These are phyloP conservation scores for Idris sp. DNA, from an alignment of 1,140 invertebrate species.

Conservation along the genomic window DNA sequence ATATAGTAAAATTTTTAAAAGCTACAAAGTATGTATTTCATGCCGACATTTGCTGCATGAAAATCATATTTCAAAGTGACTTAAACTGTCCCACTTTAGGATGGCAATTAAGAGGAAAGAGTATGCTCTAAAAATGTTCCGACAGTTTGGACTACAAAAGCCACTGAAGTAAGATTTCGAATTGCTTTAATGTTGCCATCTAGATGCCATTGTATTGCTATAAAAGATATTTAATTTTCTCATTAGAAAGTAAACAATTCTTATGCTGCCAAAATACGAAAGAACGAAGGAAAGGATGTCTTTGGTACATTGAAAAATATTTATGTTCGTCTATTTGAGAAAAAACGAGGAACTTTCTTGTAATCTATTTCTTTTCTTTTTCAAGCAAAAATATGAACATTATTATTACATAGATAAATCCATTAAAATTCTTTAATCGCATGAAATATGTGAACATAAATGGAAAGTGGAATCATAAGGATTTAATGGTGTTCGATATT, in stretches of 20 bases:
- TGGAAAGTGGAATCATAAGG: no score
- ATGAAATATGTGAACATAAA: no score
- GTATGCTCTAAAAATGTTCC: constrained; percentile 53
- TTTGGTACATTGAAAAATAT: not conserved
- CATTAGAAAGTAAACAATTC: constrained; percentile 16
- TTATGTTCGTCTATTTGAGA: not conserved
- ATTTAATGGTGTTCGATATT: no score
- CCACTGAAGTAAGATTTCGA: constrained; percentile 53
- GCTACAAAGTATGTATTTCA: constrained; percentile 31
- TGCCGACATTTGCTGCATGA: constrained; percentile 47
- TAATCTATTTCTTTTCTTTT: no score
- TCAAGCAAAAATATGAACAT: no score
- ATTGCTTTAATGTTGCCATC: constrained; percentile 43
- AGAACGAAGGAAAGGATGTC: no score
- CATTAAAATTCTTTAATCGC: no score
- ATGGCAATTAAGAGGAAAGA: constrained; percentile 56
- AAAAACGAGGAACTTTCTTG: no score
- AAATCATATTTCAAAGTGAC: constrained; percentile 63
- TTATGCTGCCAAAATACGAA: constrained; percentile 1
- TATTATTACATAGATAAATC: no score
- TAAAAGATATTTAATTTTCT: constrained; percentile 34
- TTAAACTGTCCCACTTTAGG: constrained; percentile 63
- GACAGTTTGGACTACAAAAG: constrained; percentile 45
- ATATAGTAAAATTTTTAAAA: no score
- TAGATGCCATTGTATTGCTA: constrained; percentile 17